phyloP scores from a whole-genome alignment of 1,140 invertebrate species.

The Pogonomyrmex californicus region DNA sequence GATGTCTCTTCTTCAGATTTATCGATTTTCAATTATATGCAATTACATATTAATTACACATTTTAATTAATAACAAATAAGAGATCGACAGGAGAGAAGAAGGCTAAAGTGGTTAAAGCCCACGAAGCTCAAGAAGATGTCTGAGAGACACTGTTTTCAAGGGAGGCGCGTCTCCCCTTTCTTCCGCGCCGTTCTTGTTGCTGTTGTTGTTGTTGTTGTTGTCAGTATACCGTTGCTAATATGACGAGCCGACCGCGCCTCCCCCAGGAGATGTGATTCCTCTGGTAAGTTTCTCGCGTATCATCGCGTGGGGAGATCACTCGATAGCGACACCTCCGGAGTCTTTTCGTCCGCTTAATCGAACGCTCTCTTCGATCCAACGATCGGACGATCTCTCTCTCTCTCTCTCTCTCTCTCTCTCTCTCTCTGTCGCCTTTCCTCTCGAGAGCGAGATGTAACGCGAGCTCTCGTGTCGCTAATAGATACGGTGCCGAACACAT shows the following conservation, averaged over 20 bases:
- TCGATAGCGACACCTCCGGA: constrained; percentile 45
- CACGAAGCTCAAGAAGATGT: background rate
- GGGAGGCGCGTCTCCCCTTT: constrained; percentile 53
- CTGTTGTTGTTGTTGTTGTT: constrained; percentile 41
- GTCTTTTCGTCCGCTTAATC: constrained; percentile 44
- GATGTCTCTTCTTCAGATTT: background rate
- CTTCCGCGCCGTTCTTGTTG: constrained; percentile 47
- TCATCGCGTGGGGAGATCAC: constrained; percentile 48
- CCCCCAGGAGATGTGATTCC: constrained; percentile 45
- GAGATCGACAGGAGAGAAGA: too few species aligned
- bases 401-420: background rate
- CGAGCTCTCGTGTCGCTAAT: constrained; percentile 51
- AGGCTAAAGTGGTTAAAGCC: background rate
- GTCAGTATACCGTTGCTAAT: constrained; percentile 66
- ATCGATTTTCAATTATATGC: background rate
- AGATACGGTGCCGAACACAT: constrained; percentile 54
- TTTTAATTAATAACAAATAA: background rate
- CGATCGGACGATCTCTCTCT: constrained; percentile 32
- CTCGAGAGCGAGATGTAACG: constrained; percentile 22
- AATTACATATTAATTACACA: background rate
- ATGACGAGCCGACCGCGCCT: constrained; percentile 65
- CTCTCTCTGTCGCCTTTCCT: constrained; percentile 5
- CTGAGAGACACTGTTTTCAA: constrained; percentile 39
- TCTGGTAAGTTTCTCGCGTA: constrained; percentile 51
- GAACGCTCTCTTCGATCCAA: constrained; percentile 47